A percentile compares a stretch with the other conserved stretches of the same genome.
Conservation (phyloP, 2,797 vertebrate species). For the Spinus pinus region DNA sequence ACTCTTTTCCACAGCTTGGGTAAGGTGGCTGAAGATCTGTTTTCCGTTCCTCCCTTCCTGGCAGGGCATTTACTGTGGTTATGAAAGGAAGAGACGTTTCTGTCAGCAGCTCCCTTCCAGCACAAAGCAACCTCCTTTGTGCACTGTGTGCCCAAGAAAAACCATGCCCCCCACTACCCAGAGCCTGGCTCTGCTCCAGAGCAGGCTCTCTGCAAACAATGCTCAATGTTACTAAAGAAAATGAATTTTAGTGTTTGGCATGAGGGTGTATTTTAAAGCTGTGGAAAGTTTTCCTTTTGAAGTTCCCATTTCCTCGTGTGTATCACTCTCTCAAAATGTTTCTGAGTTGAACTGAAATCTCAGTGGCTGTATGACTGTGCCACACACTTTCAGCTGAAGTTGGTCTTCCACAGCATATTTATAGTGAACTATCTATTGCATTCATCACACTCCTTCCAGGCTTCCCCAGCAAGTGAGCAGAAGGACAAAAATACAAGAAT, state of each 20-base stretch:
- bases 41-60: constrained; percentile 41
- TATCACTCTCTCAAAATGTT: background rate
- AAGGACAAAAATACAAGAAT: background rate
- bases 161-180: background rate
- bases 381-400: background rate
- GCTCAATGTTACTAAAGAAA: background rate
- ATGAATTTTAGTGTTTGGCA: background rate
- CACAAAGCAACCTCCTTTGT: background rate
- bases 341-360: background rate
- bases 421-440: background rate
- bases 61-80: constrained; percentile 11
- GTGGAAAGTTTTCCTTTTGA: background rate
- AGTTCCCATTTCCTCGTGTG: background rate
- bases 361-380: background rate
- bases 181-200: background rate
- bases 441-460: background rate
- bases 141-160: background rate
- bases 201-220: background rate
- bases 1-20: constrained; percentile 1
- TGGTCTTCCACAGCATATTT: background rate
- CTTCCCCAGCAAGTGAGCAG: background rate
- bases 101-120: constrained; percentile 39
- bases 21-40: constrained; percentile 23
- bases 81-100: constrained; percentile 27
- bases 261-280: background rate